Conservation (phyloP, 2,113 vertebrate species). For the Cathartes aura region DNA sequence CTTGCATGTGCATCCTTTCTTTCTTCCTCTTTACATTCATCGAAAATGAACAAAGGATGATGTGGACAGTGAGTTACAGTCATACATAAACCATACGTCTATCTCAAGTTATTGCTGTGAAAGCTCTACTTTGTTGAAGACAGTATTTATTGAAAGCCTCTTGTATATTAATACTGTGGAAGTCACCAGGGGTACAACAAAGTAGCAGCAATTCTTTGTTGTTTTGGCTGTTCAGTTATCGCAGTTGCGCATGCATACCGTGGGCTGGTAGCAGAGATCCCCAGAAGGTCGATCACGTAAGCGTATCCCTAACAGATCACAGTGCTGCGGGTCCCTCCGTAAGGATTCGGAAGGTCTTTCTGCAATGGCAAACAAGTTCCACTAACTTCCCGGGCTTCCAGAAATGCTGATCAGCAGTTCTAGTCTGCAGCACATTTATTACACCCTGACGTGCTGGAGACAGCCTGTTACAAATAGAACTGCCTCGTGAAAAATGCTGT, state of each 20-base stretch:
- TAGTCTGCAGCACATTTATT: slow-evolving; percentile 82
- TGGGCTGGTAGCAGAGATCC: not conserved
- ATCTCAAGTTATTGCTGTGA: not conserved
- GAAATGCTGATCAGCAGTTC: slow-evolving; percentile 85
- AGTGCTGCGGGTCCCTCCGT: not conserved
- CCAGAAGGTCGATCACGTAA: not conserved
- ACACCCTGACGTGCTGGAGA: slow-evolving; percentile 79
- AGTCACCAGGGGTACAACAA: not conserved
- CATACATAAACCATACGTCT: slow-evolving; percentile 35
- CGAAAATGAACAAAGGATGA: slow-evolving; percentile 40
- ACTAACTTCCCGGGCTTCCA: slow-evolving; percentile 74
- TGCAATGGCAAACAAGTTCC: slow-evolving; percentile 73
- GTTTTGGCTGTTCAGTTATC: not conserved
- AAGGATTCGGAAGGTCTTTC: slow-evolving; percentile 62
- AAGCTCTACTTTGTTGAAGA: not conserved
- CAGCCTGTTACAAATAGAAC: slow-evolving; percentile 85
- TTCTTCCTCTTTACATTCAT: slow-evolving; percentile 33
- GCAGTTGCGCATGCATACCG: fast-evolving
- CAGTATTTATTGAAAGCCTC: not conserved
- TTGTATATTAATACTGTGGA: not conserved
- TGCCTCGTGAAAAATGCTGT: slow-evolving; percentile 82
- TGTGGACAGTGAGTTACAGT: slow-evolving; percentile 14
- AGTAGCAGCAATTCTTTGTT: not conserved
- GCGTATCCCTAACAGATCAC: not conserved
- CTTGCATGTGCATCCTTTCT: not conserved